Conservation (phyloP, 2,113 vertebrate species). For the Sinocyclocheilus grahami region DNA sequence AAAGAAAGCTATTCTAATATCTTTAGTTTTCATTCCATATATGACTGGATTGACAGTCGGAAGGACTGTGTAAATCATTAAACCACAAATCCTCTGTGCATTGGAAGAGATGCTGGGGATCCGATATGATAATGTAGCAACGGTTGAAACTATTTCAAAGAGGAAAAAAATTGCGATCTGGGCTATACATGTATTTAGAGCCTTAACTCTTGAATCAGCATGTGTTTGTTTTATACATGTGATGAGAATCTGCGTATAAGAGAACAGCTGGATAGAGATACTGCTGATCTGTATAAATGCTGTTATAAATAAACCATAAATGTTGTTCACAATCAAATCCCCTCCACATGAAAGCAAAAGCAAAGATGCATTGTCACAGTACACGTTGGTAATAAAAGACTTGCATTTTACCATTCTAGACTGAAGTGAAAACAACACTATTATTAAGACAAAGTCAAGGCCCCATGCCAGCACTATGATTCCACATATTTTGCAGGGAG, state of each 20-base stretch:
- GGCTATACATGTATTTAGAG: conserved; percentile 54
- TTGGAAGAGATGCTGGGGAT: conserved; percentile 36
- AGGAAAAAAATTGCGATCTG: conserved; percentile 47
- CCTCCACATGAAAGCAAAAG: conserved; percentile 52
- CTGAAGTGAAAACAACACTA: conserved; percentile 46
- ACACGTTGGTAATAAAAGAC: conserved; percentile 45
- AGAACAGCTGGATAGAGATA: conserved; percentile 51
- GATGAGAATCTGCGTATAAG: conserved; percentile 51
- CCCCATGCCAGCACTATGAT: conserved; percentile 56
- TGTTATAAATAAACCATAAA: conserved; percentile 55
- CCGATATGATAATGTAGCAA: conserved; percentile 48
- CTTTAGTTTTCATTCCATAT: conserved; percentile 57
- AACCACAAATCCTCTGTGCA: conserved; percentile 39
- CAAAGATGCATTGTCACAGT: conserved; percentile 53
- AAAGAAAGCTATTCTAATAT: conserved; percentile 43
- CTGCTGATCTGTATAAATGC: conserved; percentile 47
- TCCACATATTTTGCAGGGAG: conserved; percentile 30
- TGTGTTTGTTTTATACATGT: conserved; percentile 42
- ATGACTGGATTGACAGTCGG: conserved; percentile 53
- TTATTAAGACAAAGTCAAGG: conserved; percentile 35
- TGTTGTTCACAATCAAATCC: conserved; percentile 53
- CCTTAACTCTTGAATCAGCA: conserved; percentile 50
- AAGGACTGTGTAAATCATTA: conserved; percentile 47
- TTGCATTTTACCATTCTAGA: conserved; percentile 50
- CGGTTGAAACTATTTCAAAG: conserved; percentile 32